Evolutionary conservation across 1,140 invertebrate genomes (phyloP), one percentile per base, ranked within the genome.

Genomic region (Drosophila sulfurigaster): DNA sequence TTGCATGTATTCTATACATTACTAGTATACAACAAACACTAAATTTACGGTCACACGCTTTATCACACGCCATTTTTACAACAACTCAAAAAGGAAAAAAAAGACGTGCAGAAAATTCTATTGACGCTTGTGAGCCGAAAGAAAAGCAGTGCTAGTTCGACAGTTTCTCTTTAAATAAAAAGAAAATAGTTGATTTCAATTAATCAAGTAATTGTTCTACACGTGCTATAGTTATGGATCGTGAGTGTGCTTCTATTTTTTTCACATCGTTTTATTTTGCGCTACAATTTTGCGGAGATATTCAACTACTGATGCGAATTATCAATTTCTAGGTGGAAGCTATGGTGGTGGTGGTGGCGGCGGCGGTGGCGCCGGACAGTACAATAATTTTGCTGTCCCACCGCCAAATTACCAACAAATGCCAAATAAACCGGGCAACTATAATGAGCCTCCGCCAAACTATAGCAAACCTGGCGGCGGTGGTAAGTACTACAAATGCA

Each of bases 331-430:
- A 89, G 83, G 83, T 71, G 81, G 85, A 32, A 81, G 90, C 78
- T 88, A 92, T 77, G 85, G 75, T 41, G 64, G 76, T 30, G 74
- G 79, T 10, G 82, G 91, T 13, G 76, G 81, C 70, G 77, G 87
- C 63, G 80, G 73, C 48, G 83, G 82, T 51, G 87, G 85, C 65
- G 91, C 81, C 64, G 81, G 89, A 48, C 87, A 91, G 52, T 91
- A 93, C 46, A 87, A 92, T 66, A 90, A 91, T 76, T 92, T 92
- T 74, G 89, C 85, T 66, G 82, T 92, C 28, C 91, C 91, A 58
- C 91, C 91, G 65, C 91, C 91, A 66, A 92, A 92, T 77, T 92
- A 82, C 64, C 90, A 91, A 57, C 85, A 91, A 81, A 81, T 88
- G 86, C 79, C 79, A 70, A 81, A 81, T 56, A 93, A 92, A 75